Conservation (phyloP, 2,888 invertebrate species). For the Zaprionus lineosus region DNA sequence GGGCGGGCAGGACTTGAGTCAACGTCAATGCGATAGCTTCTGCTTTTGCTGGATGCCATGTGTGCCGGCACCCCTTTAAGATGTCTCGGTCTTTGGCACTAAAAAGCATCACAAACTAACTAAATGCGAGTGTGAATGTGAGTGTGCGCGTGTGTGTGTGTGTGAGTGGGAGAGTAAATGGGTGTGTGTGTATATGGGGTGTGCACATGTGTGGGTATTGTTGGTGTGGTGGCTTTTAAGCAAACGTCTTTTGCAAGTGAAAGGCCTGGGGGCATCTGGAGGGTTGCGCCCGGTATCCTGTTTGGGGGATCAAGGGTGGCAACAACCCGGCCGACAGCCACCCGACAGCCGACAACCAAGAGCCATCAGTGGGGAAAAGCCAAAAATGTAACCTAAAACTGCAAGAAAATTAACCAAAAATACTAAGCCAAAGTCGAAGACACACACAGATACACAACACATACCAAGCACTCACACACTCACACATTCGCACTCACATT, state of each 20-base stretch:
- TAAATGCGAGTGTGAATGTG: constrained; percentile 49
- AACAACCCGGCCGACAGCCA: constrained; percentile 24
- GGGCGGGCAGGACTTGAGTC: constrained; percentile 14
- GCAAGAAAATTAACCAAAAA: constrained; percentile 80
- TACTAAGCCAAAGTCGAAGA: constrained; percentile 79
- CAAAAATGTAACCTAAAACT: constrained; percentile 79
- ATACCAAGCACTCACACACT: constrained; percentile 17
- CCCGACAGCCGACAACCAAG: constrained; percentile 25
- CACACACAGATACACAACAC: constrained; percentile 26
- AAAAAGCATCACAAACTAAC: constrained; percentile 77
- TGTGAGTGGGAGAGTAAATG: too few relatives aligned
- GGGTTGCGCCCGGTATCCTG: constrained; percentile 25
- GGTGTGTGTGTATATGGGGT: constrained; percentile 7
- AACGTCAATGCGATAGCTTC: constrained; percentile 5
- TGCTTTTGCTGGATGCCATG: constrained; percentile 25
- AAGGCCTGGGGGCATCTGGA: constrained; percentile 60
- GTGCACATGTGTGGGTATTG: constrained; percentile 25
- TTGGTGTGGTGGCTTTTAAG: constrained; percentile 75
- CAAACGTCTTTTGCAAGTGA: constrained; percentile 76
- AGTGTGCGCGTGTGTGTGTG: constrained; percentile 1
- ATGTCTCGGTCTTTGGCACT: constrained; percentile 55
- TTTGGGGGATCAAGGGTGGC: constrained; percentile 1
- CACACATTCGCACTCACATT: not conserved
- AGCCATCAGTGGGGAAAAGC: constrained; percentile 67
- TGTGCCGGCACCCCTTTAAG: constrained; percentile 64